Base-by-base conservation (phyloP, 2,113 vertebrate genomes). In the Progne subis region DNA sequence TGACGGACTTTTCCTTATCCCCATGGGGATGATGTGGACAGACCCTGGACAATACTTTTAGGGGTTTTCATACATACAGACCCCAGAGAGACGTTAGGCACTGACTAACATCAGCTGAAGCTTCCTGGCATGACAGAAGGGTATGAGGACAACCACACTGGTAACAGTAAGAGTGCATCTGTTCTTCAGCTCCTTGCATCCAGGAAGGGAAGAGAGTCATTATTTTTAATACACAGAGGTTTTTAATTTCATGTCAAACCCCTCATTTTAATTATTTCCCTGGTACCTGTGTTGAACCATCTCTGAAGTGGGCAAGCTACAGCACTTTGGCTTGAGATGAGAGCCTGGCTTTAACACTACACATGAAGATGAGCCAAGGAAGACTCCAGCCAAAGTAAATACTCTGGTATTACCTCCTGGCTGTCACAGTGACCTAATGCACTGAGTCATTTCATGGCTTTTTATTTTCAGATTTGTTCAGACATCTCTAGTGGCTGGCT, bases 401-500 rank as follows among this genome's bases (percentile, higher is more conserved):
- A 87, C 69, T 74, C 90, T 96, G 95, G 75, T 86, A 83, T 85
- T 88, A 83, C 78, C 55, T 93, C 81, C 88, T 87, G 90, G 78
- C 93, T 86, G 77, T 90, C 92, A 90, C 90, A 86, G 78, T 95
- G 82, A 96, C 89, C 77, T 93, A 93, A 95, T 91, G 85, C 85
- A 90, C 82, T 96, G 92, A 94, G 84, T 94, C 81, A 94, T 92
- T 90, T 83, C 4, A 26, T 95, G 85, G 90, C 34, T 95, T 95
- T 93, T 93, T 72, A 52, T 93, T 90, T 95, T 88, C 64, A 63
- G 82, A 72, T 86, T 52, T 37, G 12, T 79, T 77, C 3, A 56
- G 76, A 93, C 76, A 92, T 67, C 29, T 52, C 75, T 86, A 53
- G 89, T 96, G 82, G 31, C 57, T 91, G 68, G 86, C 91, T 91